Base-by-base conservation (phyloP, 2,888 invertebrate genomes). In the Agriopis marginaria region DNA sequence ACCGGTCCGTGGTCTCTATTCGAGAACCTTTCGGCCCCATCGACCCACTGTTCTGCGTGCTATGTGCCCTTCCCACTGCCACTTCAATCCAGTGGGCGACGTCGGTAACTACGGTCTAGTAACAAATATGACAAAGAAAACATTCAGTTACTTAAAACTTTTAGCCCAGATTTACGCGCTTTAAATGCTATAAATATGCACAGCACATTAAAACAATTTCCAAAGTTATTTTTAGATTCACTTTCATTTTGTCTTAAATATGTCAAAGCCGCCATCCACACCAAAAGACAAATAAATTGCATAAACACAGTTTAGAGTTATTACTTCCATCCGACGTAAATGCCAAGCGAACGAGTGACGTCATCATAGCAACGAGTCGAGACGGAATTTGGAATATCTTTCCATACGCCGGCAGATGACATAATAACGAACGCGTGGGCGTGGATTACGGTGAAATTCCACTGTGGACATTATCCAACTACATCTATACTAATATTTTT, bases 261-360 rank as follows among this genome's bases (percentile, higher is more conserved):
- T 44, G 32, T 51, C 39, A 14, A 14, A 47, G 5, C 5, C 12
- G 10, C 51, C 17, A 66, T n/a, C 40, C 42, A 54, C 42, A 6
- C 40, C n/a, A 32, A 50, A 63, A 51, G 50, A 51, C 23, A 45
- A 53, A 59, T 59, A 54, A 54, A 65, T 62, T 65, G 39, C 69
- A 64, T 55, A 65, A 56, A 58, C 56, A 56, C 45, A 56, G 12
- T 44, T 39, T 39, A 59, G 10, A 59, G 10, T 65, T 56, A 66
- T 59, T 55, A 49, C 64, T 62, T 62, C 47, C 65, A 61, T 56
- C n/a, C 32, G 32, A 42, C 59, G 51, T 51, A 71, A 10, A 32
- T 32, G 56, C 51, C 60, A 71, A 62, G 64, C 64, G 23, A 23
- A n/a, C 55, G 42, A 12, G 55, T 66, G 70, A 67, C 56, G 58